Base-by-base conservation (phyloP, 2,797 vertebrate genomes). In the Melanotaenia trifasciata region DNA sequence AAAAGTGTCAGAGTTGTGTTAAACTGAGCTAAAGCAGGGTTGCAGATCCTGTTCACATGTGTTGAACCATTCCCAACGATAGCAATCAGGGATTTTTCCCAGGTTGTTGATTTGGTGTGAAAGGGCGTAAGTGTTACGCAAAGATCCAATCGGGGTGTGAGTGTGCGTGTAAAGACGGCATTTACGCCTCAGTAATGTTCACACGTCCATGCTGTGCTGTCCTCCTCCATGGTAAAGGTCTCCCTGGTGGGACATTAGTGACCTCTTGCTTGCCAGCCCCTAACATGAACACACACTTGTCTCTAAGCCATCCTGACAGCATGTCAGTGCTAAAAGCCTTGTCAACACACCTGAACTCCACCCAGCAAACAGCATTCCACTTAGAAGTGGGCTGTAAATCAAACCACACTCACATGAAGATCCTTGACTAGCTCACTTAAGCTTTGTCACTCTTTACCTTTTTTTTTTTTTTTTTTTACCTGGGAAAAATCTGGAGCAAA, bases 281-380 rank as follows among this genome's bases (percentile, higher is more conserved):
- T 66, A 56, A 87, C 71, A 3, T 22, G 59, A 72, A 67, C 87
- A 69, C 85, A 87, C 81, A 72, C 79, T 70, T 26, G 67, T 91
- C 86, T 90, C 82, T 87, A 60, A 83, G 85, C 84, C 79, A 59
- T 81, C 87, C 86, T 90, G 88, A 89, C 89, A 86, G 81, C 93
- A 83, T 40, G 68, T 80, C 72, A 64, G 90, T 72, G 89, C 93
- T 93, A 94, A 94, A 94, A 92, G 88, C 90, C 91, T 89, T 70
- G 90, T 93, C 88, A 90, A 90, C 83, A 90, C 87, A 90, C 89
- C 88, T 90, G 85, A 89, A 81, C 90, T 89, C 89, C 91, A 87
- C 93, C 92, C 88, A 80, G 87, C 88, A 87, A 92, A 92, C 89
- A 85, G 73, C 74, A 83, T 86, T 89, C 90, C 87, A 88, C 86